Evolutionary conservation across 2,797 vertebrate species (phyloP), one percentile per base, ranked within the genome.

Genomic region (Forpus xanthops): DNA sequence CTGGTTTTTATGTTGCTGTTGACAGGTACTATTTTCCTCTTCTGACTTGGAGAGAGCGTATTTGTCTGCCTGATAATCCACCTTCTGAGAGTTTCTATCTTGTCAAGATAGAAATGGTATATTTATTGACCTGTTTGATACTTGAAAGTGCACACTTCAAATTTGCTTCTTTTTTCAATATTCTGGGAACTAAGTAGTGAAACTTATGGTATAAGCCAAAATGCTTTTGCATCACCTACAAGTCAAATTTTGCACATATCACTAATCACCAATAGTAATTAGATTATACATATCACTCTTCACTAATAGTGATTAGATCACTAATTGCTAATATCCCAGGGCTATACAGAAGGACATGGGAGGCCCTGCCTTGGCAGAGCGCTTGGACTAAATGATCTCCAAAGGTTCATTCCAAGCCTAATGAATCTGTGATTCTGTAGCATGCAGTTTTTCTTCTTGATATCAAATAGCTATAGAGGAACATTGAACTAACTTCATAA

Each of bases 71-170:
- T 94, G 64, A 90, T 95, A 93, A 67, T 68, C 27, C 35, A 33
- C 37, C 66, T 92, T 60, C 80, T 91, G 45, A 87, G 94, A 89
- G 30, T 87, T 96, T 93, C 47, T 96, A 2, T 86, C 91, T 87
- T 92, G 64, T 95, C 80, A 92, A 68, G 50, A 56, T 82, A 94
- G 79, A 95, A 97, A 86, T 27, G 18, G 39, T 87, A 24, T 67
- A 24, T 94, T 90, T 90, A 62, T 93, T 96, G 94, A 95, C 72
- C 30, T 91, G 16, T 79, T 61, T 93, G 47, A 87, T 94, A 84
- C 72, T 89, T 88, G 62, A 15, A 85, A 92, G 53, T 71, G 33
- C 66, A 49, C 79, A 18, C 45, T 90, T 95, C n/a, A 58, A 53
- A 73, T 89, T 75, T 3, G 33, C 94, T 90, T 52, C 11, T 70